Evolutionary conservation across 2,113 vertebrate genomes (phyloP).

Genomic region (Campylomormyrus tamandua): DNA sequence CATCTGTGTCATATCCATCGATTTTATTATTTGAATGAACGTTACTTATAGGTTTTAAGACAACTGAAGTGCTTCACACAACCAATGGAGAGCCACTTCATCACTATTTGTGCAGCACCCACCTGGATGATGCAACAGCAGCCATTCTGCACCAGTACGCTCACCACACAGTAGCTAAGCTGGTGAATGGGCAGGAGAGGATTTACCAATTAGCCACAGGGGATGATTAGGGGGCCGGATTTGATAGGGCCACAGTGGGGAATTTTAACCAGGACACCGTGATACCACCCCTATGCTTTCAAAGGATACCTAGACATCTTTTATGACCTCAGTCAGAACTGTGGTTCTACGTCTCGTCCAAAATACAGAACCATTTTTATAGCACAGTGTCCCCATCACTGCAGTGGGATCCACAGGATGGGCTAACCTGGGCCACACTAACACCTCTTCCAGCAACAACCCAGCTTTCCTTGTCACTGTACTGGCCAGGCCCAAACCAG

Average conservation of each 20-base stretch:
- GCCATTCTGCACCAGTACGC: not conserved
- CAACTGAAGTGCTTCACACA: not conserved
- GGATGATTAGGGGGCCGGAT: too few relatives aligned
- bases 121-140: too few relatives aligned
- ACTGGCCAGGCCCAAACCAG: not conserved
- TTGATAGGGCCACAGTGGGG: not conserved
- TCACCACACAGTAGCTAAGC: not conserved
- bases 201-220: too few relatives aligned
- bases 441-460: too few relatives aligned
- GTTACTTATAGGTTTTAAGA: not conserved
- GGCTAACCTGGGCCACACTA: not conserved
- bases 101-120: not conserved
- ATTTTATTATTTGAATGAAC: not conserved
- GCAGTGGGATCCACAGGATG: not conserved
- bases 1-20: not conserved
- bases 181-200: too few relatives aligned
- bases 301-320: not conserved
- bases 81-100: not conserved
- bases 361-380: not conserved
- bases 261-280: not conserved
- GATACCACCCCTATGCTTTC: not conserved
- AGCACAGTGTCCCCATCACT: not conserved
- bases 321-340: not conserved
- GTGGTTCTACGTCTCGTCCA: not conserved
- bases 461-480: not conserved